phyloP scores from a whole-genome alignment of 2,888 invertebrate species.

The Rhopalosiphum nymphaeae region DNA sequence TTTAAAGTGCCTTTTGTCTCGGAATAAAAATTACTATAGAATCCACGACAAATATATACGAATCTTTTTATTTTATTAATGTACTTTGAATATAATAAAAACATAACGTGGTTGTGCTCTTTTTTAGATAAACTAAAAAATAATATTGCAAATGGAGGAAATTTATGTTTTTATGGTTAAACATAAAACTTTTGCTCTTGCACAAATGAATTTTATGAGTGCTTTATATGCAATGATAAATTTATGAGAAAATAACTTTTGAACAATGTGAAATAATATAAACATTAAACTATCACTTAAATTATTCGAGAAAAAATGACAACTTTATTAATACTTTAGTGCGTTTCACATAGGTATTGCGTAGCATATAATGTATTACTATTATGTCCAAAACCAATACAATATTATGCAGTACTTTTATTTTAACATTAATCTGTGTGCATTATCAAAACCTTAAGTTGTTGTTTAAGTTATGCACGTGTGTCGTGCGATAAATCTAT shows the following conservation, averaged over 20 bases:
- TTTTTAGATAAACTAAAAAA: constrained; percentile 5
- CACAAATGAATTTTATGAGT: neutral
- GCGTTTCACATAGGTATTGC: neutral
- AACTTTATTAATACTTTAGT: neutral
- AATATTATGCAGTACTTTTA: neutral
- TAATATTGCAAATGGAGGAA: neutral
- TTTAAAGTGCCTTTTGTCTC: neutral
- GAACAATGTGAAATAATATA: neutral
- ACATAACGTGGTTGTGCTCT: neutral
- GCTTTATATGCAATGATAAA: constrained; percentile 9
- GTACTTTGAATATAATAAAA: neutral
- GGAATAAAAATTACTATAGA: neutral
- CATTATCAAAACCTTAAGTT: neutral
- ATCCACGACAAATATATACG: neutral
- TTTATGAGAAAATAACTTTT: neutral
- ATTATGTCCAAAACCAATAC: neutral
- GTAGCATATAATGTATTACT: neutral
- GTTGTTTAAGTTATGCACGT: neutral
- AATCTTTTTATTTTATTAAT: neutral
- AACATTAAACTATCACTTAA: neutral
- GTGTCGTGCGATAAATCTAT: neutral
- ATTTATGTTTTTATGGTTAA: neutral
- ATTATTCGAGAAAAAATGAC: neutral
- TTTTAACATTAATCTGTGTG: neutral
- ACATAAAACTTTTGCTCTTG: neutral